Conservation (phyloP, 2,113 vertebrate species). For the Mesocricetus auratus region DNA sequence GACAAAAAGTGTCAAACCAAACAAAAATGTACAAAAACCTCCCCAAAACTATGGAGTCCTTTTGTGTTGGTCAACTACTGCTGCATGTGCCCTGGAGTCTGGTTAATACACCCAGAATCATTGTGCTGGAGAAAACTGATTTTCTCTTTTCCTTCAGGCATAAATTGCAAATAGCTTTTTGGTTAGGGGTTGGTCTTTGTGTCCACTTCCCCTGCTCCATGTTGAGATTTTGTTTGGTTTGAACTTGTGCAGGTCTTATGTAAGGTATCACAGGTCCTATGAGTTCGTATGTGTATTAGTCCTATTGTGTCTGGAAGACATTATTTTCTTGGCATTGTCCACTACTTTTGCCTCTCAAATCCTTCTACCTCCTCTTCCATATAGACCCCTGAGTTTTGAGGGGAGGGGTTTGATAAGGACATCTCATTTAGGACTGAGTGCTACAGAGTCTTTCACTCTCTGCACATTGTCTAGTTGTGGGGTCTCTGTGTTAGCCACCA, state of each 20-base stretch:
- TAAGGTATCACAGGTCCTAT: neutral
- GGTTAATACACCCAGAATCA: neutral
- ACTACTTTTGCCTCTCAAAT: neutral
- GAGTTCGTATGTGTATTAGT: neutral
- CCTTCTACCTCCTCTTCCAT: neutral
- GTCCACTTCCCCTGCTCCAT: neutral
- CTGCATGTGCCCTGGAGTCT: neutral
- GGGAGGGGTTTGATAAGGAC: neutral
- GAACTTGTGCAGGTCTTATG: neutral
- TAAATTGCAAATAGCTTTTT: neutral
- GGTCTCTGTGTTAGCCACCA: neutral
- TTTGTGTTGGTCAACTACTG: neutral
- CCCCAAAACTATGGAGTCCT: neutral
- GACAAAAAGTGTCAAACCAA: neutral
- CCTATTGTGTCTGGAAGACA: neutral
- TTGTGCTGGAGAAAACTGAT: neutral
- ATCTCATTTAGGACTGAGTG: neutral
- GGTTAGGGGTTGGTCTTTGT: neutral
- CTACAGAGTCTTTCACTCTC: neutral
- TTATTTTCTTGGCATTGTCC: neutral
- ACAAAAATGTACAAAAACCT: neutral
- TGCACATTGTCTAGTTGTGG: neutral
- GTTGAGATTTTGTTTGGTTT: neutral
- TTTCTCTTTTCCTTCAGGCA: neutral
- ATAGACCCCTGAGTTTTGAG: neutral